Evolutionary conservation across 1,140 invertebrate genomes (phyloP).

Genomic region (Drosophila quadrilineata): DNA sequence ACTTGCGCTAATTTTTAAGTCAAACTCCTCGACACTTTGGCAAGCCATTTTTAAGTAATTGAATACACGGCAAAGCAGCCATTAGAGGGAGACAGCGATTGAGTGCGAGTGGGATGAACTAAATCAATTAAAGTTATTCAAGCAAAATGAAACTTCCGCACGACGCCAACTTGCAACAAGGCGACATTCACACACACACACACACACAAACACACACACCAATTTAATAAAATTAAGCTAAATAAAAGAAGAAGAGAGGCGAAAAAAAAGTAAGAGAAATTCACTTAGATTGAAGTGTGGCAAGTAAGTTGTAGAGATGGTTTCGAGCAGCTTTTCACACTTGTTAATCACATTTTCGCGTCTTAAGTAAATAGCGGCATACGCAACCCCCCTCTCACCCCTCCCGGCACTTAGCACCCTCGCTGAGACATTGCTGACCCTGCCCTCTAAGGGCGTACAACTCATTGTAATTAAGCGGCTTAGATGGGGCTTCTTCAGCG

Average conservation of each 20-base stretch:
- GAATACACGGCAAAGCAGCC: background rate
- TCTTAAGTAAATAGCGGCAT: slow-evolving; percentile 69
- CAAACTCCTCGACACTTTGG: slow-evolving; percentile 51
- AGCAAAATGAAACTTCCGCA: slow-evolving; percentile 60
- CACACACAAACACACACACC: slow-evolving; percentile 8
- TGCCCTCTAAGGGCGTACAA: no score
- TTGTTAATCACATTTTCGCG: slow-evolving; percentile 79
- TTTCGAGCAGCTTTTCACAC: slow-evolving; percentile 72
- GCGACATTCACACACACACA: slow-evolving; percentile 5
- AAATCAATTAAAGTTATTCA: slow-evolving; percentile 78
- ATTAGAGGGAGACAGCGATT: slow-evolving; percentile 16
- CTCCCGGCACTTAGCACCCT: no score
- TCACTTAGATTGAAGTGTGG: no score
- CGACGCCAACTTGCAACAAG: slow-evolving; percentile 27
- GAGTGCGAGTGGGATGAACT: slow-evolving; percentile 35
- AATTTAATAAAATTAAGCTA: slow-evolving; percentile 42
- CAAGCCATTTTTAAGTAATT: slow-evolving; percentile 59
- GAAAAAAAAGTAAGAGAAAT: no score
- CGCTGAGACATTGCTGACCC: no score
- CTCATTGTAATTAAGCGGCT: slow-evolving; percentile 77
- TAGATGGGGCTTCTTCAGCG: slow-evolving; percentile 50
- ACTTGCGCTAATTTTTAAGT: slow-evolving; percentile 39
- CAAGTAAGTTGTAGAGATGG: no score
- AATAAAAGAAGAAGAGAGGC: slow-evolving; percentile 44
- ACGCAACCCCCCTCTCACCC: slow-evolving; percentile 34